A percentile compares a stretch with the other conserved stretches of the same genome.
phyloP scores from a whole-genome alignment of 2,797 vertebrate species.

The Erethizon dorsatum region DNA sequence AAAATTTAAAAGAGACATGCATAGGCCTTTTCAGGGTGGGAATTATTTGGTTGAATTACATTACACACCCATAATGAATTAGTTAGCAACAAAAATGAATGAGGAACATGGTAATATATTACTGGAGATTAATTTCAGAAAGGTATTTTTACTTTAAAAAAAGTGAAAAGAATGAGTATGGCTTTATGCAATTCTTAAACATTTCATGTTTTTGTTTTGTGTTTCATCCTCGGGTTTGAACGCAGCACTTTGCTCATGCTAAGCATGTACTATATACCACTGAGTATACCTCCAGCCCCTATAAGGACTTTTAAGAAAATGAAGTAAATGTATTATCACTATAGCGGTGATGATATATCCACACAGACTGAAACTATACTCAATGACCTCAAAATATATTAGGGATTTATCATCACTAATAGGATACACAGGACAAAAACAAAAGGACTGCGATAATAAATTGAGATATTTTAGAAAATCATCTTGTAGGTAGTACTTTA shows the following conservation, averaged over 20 bases:
- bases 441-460: neutral
- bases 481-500: neutral
- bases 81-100: neutral
- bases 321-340: neutral
- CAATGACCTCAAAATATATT: neutral
- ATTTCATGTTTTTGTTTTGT: neutral
- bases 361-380: neutral
- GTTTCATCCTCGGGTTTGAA: neutral
- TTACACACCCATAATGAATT: neutral
- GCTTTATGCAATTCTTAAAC: neutral
- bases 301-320: neutral
- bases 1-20: neutral
- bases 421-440: neutral
- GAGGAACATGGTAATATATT: neutral
- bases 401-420: neutral
- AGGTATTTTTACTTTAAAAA: constrained; percentile 11
- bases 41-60: neutral
- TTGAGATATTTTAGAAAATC: constrained; percentile 21
- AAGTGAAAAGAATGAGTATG: neutral
- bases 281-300: neutral
- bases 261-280: neutral
- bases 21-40: neutral
- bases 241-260: neutral
- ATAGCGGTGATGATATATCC: neutral
- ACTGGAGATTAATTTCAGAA: neutral